Evolutionary conservation across 2,888 invertebrate species (phyloP).

Genomic region (Lymantria dispar): DNA sequence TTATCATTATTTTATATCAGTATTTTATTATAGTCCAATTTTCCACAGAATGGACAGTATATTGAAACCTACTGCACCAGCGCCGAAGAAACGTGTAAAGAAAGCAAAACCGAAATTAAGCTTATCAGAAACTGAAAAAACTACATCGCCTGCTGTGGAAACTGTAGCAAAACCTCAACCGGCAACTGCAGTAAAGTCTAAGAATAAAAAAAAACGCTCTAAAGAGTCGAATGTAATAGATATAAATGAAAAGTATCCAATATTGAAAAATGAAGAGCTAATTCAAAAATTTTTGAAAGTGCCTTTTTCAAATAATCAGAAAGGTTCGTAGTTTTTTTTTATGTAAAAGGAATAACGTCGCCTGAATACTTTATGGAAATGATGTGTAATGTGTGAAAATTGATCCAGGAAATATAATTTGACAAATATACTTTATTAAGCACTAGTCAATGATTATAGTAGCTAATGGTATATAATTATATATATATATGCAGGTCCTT

Average conservation of each 20-base stretch:
- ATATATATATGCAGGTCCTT: too few species aligned
- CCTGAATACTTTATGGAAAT: too few species aligned
- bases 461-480: too few species aligned
- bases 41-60: constrained; percentile 31
- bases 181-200: background rate
- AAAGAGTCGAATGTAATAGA: background rate
- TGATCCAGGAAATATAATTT: too few species aligned
- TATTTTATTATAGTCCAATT: background rate
- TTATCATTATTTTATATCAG: background rate
- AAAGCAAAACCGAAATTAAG: constrained; percentile 17
- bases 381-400: too few species aligned
- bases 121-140: constrained; percentile 22
- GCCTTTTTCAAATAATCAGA: constrained; percentile 65
- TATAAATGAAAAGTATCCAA: constrained; percentile 38
- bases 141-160: background rate
- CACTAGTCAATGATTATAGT: too few species aligned
- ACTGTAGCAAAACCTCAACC: background rate
- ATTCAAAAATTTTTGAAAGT: constrained; percentile 52
- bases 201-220: background rate
- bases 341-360: background rate
- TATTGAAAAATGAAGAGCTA: constrained; percentile 54
- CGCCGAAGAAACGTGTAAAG: constrained; percentile 31
- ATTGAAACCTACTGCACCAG: constrained; percentile 7
- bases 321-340: constrained; percentile 46
- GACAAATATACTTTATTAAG: too few species aligned